phyloP scores from a whole-genome alignment of 2,113 vertebrate species.

The Bagarius yarrelli region DNA sequence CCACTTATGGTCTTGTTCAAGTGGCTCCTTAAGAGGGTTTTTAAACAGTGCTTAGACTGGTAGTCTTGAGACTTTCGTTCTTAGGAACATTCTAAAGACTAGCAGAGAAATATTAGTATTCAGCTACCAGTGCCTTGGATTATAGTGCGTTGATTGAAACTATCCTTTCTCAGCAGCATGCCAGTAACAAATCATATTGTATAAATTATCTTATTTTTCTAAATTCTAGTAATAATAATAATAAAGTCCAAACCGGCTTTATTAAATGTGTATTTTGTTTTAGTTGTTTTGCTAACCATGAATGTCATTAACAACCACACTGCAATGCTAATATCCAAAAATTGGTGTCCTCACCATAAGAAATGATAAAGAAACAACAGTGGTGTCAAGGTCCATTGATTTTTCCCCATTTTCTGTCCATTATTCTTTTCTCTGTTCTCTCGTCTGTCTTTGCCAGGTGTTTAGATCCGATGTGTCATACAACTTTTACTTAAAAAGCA shows the following conservation, averaged over 20 bases:
- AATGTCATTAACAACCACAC: neutral
- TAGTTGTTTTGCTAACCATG: neutral
- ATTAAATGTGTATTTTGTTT: neutral
- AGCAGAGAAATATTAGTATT: neutral
- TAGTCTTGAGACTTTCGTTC: neutral
- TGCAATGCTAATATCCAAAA: neutral
- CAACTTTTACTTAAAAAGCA: neutral
- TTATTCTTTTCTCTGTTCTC: neutral
- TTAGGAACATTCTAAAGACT: neutral
- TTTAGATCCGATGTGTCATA: slow-evolving; percentile 6
- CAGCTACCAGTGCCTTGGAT: neutral
- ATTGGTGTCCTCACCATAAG: neutral
- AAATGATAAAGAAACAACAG: neutral
- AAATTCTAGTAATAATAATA: too few relatives aligned
- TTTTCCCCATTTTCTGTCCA: neutral
- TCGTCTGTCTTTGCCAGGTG: slow-evolving; percentile 27
- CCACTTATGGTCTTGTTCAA: neutral
- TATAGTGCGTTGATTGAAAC: neutral
- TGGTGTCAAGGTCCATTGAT: neutral
- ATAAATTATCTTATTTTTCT: neutral
- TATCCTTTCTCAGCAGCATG: neutral
- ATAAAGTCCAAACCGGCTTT: neutral
- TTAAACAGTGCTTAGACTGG: neutral
- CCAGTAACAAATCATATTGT: neutral
- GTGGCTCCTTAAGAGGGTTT: neutral